Base-by-base conservation (phyloP, 2,797 vertebrate species). In the Catostomus latipinnis region DNA sequence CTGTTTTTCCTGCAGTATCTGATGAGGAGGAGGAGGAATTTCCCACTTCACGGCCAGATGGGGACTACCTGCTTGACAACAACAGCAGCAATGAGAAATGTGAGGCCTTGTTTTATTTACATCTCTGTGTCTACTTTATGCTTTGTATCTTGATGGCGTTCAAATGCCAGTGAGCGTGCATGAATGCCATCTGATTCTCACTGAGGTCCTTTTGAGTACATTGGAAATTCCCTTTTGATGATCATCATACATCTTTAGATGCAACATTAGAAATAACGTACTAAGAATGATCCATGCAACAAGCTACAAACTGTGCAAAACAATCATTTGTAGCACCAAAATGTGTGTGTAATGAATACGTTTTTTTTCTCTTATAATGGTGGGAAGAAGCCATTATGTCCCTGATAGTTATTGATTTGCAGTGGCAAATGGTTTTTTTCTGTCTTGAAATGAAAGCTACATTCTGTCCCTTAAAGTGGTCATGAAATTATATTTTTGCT, bases 1-100 rank as follows among this genome's bases (percentile, higher is more conserved):
- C 46, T 80, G 81, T 84, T 87, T 88, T 6, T 43, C 73, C 86
- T 89, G 78, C 87, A 95, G 93, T 94, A 86, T 94, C 95, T 80
- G 97, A 98, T 50, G 96, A 98, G 68, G 97, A 98, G 88, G 97
- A 98, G 88, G 97, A 98, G 43, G 96, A 96, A 81, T 99, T 98
- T 85, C 94, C 94, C 74, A 92, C 76, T 84, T 91, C 95, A 71
- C 96, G 93, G 81, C 85, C 95, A 0, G 95, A 98, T 74, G 93
- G 95, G 6, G 96, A 98, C 74, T 96, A 93, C 89, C 92, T 96
- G 77, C 96, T 96, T 88, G 97, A 94, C 90, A 96, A 94, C 88
- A 98, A 96, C 79, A 96, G 93, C 90, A 97, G 93, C 91, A 98
- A 96, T 89, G 97, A 98, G 87, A 98, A 98, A 92, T 43, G 97